phyloP scores from a whole-genome alignment of 2,797 vertebrate genomes.

The Helarctos malayanus region DNA sequence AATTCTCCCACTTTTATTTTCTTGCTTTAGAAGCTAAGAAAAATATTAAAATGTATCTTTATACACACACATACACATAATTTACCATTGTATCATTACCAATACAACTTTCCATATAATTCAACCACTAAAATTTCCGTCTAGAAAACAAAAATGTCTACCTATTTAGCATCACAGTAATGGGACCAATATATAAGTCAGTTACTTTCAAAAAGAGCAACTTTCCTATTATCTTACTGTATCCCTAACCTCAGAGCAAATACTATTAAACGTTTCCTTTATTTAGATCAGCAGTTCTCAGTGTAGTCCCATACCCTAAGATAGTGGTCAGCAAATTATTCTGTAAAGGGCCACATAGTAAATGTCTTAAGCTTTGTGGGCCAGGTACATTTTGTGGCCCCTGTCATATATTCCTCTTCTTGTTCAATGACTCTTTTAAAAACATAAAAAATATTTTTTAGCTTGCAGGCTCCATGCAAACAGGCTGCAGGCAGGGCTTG shows the following conservation, averaged over 20 bases:
- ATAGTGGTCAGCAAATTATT: conserved; percentile 16
- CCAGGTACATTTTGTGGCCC: not conserved
- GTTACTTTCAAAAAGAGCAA: conserved; percentile 51
- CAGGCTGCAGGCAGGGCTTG: not conserved
- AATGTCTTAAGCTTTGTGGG: conserved; percentile 47
- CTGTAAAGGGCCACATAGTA: not conserved
- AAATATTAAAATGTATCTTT: conserved; percentile 56
- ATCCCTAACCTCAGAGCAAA: conserved; percentile 14
- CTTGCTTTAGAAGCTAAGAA: conserved; percentile 63
- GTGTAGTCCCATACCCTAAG: not conserved
- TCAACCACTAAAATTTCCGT: conserved; percentile 49
- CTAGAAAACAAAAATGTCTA: conserved; percentile 53
- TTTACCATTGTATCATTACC: not conserved
- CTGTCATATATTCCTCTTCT: not conserved
- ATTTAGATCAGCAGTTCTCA: conserved; percentile 45
- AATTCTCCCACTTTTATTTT: conserved; percentile 64
- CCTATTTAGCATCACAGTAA: conserved; percentile 24
- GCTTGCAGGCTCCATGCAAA: not conserved
- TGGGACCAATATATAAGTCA: not conserved
- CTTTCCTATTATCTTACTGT: conserved; percentile 34
- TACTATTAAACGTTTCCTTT: conserved; percentile 18
- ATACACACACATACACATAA: not conserved
- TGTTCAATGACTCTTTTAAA: conserved; percentile 39
- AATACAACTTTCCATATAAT: conserved; percentile 39
- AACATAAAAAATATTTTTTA: conserved; percentile 19